These are phyloP conservation scores for Melospiza melodia DNA, from an alignment of 2,113 vertebrate species.

Conservation along the genomic window DNA sequence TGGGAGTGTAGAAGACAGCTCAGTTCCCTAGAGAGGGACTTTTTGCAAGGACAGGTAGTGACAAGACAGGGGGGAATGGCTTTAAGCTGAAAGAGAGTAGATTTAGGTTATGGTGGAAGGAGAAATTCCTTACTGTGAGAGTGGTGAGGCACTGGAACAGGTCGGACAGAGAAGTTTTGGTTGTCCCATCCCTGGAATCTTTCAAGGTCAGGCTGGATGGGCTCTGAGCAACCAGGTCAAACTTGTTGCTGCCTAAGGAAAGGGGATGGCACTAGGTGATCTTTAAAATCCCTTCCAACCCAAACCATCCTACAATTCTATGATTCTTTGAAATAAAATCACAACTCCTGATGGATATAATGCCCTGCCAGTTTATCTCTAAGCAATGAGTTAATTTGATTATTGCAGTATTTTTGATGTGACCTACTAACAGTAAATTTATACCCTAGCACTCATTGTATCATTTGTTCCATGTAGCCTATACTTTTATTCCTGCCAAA, in stretches of 20 bases:
- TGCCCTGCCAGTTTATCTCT: background rate
- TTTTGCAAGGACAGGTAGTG: background rate
- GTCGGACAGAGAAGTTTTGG: background rate
- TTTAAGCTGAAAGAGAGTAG: background rate
- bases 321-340: background rate
- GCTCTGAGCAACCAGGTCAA: background rate
- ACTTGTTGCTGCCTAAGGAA: background rate
- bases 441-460: background rate
- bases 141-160: background rate
- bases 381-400: background rate
- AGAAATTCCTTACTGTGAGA: background rate
- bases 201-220: background rate
- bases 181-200: background rate
- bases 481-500: background rate
- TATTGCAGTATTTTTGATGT: background rate
- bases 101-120: background rate
- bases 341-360: background rate
- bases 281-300: background rate
- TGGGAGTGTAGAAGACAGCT: accelerated
- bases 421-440: background rate
- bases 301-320: background rate
- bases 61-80: background rate
- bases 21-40: background rate
- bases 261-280: background rate
- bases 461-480: background rate